Evolutionary conservation across 2,888 invertebrate species (phyloP).

Genomic region (Phyto melanocephala): DNA sequence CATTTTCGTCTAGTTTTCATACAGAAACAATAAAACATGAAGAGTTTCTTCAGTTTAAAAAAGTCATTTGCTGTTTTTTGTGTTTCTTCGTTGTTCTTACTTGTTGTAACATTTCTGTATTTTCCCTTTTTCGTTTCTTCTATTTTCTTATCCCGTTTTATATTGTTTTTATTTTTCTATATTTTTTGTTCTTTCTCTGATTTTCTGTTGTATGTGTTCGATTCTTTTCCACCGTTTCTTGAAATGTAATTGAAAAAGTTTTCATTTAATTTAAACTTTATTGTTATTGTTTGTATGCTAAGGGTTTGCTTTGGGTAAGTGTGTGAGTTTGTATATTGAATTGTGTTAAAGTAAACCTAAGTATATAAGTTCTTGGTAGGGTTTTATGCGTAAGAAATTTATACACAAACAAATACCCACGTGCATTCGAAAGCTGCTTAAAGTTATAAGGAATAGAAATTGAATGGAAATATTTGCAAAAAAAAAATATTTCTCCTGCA

Average conservation of each 20-base stretch:
- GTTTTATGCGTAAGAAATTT: constrained; percentile 20
- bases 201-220: constrained; percentile 11
- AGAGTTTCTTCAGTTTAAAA: constrained; percentile 12
- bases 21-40: constrained; percentile 11
- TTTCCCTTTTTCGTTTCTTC: constrained; percentile 55
- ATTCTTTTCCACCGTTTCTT: constrained; percentile 39
- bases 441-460: constrained; percentile 27
- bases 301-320: background rate
- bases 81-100: background rate
- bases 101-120: constrained; percentile 62
- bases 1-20: background rate
- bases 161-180: background rate
- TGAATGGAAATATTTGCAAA: constrained; percentile 25
- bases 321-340: constrained; percentile 5
- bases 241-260: constrained; percentile 68
- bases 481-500: constrained; percentile 1
- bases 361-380: background rate
- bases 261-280: constrained; percentile 68
- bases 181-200: constrained; percentile 1
- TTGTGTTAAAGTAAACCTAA: constrained; percentile 8
- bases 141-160: background rate
- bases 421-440: constrained; percentile 15
- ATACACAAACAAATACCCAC: constrained; percentile 2
- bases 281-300: constrained; percentile 53
- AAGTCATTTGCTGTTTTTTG: background rate